Conservation (phyloP, 2,113 vertebrate genomes). For the Urocolius indicus region DNA sequence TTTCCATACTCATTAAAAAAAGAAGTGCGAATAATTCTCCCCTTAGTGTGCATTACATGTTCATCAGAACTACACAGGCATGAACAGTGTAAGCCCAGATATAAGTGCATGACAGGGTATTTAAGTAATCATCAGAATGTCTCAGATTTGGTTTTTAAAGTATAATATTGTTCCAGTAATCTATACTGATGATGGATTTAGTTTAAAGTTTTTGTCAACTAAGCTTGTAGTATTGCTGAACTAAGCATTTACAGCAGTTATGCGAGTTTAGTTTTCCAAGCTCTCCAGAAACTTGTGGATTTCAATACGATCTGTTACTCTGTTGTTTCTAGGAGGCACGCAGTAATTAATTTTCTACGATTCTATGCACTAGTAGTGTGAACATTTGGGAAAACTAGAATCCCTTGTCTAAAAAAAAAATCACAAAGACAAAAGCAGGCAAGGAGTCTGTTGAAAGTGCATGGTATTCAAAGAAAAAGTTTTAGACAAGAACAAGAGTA, state of each 20-base stretch:
- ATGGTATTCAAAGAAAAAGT: not conserved
- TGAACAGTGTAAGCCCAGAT: not conserved
- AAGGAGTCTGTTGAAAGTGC: not conserved
- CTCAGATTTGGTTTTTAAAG: not conserved
- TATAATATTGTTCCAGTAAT: not conserved
- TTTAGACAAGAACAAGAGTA: not conserved
- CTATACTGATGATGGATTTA: not conserved
- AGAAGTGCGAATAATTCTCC: not conserved
- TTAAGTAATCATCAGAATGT: not conserved
- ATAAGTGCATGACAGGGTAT: not conserved
- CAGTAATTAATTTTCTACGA: not conserved
- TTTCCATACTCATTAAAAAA: not conserved
- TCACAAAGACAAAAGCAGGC: not conserved
- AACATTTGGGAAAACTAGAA: not conserved
- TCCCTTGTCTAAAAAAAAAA: not conserved
- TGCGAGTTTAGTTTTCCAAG: not conserved
- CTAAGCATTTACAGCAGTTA: not conserved
- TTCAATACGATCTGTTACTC: not conserved
- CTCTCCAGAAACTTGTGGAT: not conserved
- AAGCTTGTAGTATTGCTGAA: not conserved
- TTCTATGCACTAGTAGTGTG: not conserved
- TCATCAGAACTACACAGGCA: not conserved
- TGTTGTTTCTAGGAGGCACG: not conserved
- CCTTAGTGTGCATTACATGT: not conserved
- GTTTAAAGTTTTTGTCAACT: not conserved